These are phyloP conservation scores for Himalopsyche anomala DNA, from an alignment of 2,888 invertebrate species.

Conservation along the genomic window DNA sequence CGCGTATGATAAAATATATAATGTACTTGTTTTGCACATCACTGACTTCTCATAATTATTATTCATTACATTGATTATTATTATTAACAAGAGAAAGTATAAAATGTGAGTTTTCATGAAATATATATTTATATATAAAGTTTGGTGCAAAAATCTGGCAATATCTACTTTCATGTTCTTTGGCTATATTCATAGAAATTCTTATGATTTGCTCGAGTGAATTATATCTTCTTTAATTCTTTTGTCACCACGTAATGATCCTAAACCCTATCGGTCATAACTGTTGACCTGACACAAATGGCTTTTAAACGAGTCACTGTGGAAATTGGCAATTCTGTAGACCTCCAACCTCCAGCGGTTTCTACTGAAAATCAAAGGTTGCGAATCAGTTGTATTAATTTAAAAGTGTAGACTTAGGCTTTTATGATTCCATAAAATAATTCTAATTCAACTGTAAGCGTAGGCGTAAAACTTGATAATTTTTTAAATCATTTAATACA, in stretches of 20 bases:
- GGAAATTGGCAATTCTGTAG: too few relatives aligned
- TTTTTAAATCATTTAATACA: neutral
- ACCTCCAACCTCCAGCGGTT: too few relatives aligned
- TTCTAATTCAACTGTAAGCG: neutral
- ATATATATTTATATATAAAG: conserved; percentile 18
- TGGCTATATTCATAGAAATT: too few relatives aligned
- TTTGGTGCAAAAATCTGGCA: conserved; percentile 23
- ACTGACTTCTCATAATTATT: conserved; percentile 34
- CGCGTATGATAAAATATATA: conserved; percentile 13
- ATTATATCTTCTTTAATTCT: too few relatives aligned
- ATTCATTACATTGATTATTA: conserved; percentile 22
- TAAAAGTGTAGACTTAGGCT: neutral
- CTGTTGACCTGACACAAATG: too few relatives aligned
- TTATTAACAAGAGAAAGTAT: conserved; percentile 30
- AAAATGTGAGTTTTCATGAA: conserved; percentile 24
- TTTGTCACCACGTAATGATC: too few relatives aligned
- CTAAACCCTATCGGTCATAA: too few relatives aligned
- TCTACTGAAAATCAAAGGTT: neutral
- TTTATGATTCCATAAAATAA: neutral
- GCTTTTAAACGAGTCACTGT: too few relatives aligned
- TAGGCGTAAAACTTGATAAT: too few relatives aligned
- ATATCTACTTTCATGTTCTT: neutral
- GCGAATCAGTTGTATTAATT: neutral
- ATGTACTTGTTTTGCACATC: conserved; percentile 34
- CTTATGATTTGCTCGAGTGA: too few relatives aligned